Base-by-base conservation (phyloP, 1,140 invertebrate genomes). In the Diabrotica undecimpunctata region DNA sequence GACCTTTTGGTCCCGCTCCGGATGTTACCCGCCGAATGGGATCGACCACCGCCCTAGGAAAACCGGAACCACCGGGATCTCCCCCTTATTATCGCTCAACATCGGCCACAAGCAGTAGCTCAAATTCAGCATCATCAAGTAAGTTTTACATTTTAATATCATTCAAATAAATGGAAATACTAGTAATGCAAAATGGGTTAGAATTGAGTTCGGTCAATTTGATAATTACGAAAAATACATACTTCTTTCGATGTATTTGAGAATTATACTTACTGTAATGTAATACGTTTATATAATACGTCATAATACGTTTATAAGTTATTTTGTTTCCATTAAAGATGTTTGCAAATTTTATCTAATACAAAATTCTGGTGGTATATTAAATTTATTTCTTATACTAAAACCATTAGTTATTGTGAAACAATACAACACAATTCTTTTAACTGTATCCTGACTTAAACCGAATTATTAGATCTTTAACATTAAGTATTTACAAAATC, bases 21-120 rank as follows among this genome's bases (percentile, higher is more conserved):
- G 77, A 79, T 65, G 76, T 79, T 12, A 79, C 77, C 7, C 66
- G 75, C 55, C 69, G 77, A 52, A 73, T 78, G 68, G 74, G 71
- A 12, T 72, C 75, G 11, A 66, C 73, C 35, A 74, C 72, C 36
- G 67, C 73, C 36, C 64, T 70, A 38, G 71, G 70, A 46, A 78
- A 77, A 66, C 69, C 74, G 7, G 74, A 74, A 62, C 67, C 73
- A n/a, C 64, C 71, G 36, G 75, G 71, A n/a, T 77, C 76, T 55
- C 77, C 76, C 7, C 76, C 77, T 7, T 79, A 78, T 66, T 79
- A 77, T 58, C 68, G 77, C 10, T 72, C 74, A 7, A 68, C 73
- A 41, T 74, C 75, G 9, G 74, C 72, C 14, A 73, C 73, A 41
- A 75, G 72, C 58, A 72, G 70, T 62, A 79, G 76, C 67, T 75